Percentiles rank a stretch among this genome's conserved stretches.
These are phyloP conservation scores for Carcinoscorpius rotundicauda DNA, from an alignment of 1,140 invertebrate genomes.

Conservation along the genomic window DNA sequence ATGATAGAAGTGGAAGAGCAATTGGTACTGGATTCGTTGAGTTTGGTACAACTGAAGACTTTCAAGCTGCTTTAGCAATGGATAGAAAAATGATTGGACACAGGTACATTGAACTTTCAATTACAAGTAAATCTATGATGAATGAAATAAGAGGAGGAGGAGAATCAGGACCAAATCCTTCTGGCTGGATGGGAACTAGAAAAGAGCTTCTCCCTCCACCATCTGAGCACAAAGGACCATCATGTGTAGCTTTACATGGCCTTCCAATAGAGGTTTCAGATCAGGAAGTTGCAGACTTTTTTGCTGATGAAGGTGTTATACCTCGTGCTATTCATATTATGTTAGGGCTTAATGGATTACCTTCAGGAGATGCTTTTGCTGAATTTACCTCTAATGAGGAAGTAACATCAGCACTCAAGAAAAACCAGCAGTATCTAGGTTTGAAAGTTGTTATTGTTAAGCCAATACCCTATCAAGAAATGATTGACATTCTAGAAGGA, in stretches of 20 bases:
- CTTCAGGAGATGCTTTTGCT: conserved; percentile 70
- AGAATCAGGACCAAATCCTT: background rate
- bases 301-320: conserved; percentile 56
- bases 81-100: conserved; percentile 27
- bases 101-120: conserved; percentile 25
- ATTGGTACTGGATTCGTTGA: conserved; percentile 53
- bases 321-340: conserved; percentile 65
- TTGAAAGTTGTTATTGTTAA: conserved; percentile 45
- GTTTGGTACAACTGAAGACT: conserved; percentile 52
- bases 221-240: background rate
- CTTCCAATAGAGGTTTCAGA: conserved; percentile 59
- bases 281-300: conserved; percentile 63
- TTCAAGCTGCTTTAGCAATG: conserved; percentile 26
- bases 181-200: background rate
- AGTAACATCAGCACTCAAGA: conserved; percentile 51
- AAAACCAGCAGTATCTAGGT: conserved; percentile 53
- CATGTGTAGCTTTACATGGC: conserved; percentile 58
- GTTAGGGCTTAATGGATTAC: conserved; percentile 48
- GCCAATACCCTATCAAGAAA: conserved; percentile 47
- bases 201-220: background rate
- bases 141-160: background rate
- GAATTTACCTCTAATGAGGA: conserved; percentile 59
- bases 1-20: conserved; percentile 42
- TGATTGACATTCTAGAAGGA: conserved; percentile 26
- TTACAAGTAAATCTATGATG: conserved; percentile 20